phyloP scores from a whole-genome alignment of 2,113 vertebrate genomes.

The Saguinus imperator region DNA sequence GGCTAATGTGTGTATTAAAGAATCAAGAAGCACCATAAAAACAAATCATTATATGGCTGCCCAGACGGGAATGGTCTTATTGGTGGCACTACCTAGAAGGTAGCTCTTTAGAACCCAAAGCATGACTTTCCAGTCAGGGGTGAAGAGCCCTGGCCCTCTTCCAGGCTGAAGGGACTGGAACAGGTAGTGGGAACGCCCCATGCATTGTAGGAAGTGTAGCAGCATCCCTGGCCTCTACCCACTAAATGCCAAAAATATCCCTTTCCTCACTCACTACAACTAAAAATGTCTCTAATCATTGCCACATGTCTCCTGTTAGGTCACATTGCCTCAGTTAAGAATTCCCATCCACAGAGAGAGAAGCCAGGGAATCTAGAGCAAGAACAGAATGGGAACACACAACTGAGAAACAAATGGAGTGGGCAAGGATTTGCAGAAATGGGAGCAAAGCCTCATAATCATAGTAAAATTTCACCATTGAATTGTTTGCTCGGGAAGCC shows the following conservation, averaged over 20 bases:
- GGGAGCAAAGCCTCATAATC: not conserved
- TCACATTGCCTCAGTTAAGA: not conserved
- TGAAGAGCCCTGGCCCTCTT: not conserved
- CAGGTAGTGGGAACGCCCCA: not conserved
- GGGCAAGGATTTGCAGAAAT: not conserved
- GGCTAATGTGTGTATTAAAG: not conserved
- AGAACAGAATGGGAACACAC: not conserved
- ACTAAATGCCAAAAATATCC: not conserved
- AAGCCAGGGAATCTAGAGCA: not conserved
- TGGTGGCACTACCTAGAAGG: not conserved
- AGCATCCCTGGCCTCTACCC: not conserved
- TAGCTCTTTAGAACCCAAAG: not conserved
- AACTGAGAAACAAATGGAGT: not conserved
- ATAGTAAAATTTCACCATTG: not conserved
- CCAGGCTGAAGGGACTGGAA: not conserved
- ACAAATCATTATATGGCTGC: not conserved
- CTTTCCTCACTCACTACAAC: not conserved
- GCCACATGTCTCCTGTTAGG: not conserved
- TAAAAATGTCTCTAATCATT: not conserved
- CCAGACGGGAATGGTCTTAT: not conserved
- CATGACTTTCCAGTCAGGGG: not conserved
- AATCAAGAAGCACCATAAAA: not conserved
- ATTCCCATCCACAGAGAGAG: not conserved
- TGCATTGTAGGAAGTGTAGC: not conserved
- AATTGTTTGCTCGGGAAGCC: not conserved